Base-by-base conservation (phyloP, 2,113 vertebrate genomes). In the Zapus hudsonius region DNA sequence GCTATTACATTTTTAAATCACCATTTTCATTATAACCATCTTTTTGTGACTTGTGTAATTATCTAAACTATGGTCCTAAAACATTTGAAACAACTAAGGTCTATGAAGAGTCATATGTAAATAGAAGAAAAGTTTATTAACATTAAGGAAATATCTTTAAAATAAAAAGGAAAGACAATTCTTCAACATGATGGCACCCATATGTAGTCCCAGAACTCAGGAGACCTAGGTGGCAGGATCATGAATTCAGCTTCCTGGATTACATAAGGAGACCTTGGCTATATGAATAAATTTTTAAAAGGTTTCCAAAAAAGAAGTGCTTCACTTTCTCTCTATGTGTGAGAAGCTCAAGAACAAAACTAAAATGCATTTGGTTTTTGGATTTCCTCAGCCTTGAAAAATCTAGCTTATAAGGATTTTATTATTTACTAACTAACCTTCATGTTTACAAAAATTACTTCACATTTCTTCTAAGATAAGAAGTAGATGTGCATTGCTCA, bases 101-200 rank as follows among this genome's bases (percentile, higher is more conserved):
- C 31, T n/a, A 2, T 38, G 66, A 59, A 85, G 38, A 52, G 4
- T 59, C 59, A 10, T 44, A 22, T 79, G 33, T 61, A 3, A n/a
- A 88, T 22, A 87, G 64, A 84, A 82, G 10, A 7, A 40, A 64
- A 40, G 15, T 29, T 73, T 87, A 75, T 42, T 64, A 31, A 27
- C 44, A 79, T 20, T 31, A n/a, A 40, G 63, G 38, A 92, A 90
- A 52, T n/a, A 63, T 92, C 42, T 81, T 74, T 84, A 17, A 74
- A 74, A 74, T 47, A 29, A 12, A 73, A 59, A 64, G 22, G 27
- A 64, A 64, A 64, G 6, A 29, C 44, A 47, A 44, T 10, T 75
- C 42, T 31, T 33, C n/a, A 69, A 33, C 66, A 67, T 33, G 7
- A 13, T n/a, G 17, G 33, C n/a, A 20, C 4, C n/a, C 16, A n/a